Conservation (phyloP, 30 jellyfish, hydroid and myxozoan species). For the Mastigias papua region DNA sequence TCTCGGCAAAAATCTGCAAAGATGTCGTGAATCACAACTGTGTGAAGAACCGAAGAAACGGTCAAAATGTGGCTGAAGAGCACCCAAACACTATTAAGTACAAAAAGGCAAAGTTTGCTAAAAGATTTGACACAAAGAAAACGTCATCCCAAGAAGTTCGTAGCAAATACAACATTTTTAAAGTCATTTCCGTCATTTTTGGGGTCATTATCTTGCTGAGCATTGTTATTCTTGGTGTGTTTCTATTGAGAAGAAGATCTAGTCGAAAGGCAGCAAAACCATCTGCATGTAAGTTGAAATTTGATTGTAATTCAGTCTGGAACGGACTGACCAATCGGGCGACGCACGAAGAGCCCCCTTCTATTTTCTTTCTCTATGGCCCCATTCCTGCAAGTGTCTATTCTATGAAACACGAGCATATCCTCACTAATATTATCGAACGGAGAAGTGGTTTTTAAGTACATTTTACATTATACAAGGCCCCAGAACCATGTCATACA, state of each 20-base stretch:
- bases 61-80: not conserved
- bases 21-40: constrained; percentile 81
- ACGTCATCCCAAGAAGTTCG: not conserved
- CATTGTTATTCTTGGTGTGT: not conserved
- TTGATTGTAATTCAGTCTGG: too few relatives aligned
- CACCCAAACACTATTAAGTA: not conserved
- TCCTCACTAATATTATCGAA: too few relatives aligned
- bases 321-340: too few relatives aligned
- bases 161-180: not conserved
- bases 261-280: not conserved
- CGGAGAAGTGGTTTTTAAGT: too few relatives aligned
- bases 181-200: not conserved
- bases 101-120: not conserved
- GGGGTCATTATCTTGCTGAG: not conserved
- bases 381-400: too few relatives aligned
- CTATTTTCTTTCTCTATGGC: too few relatives aligned
- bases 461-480: too few relatives aligned
- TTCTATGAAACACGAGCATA: too few relatives aligned
- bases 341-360: too few relatives aligned
- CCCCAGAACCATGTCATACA: too few relatives aligned
- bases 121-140: not conserved
- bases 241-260: not conserved
- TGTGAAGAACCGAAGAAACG: constrained; percentile 3
- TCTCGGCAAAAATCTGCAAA: constrained; percentile 79
- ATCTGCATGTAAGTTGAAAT: constrained; percentile 29